Evolutionary conservation across 2,797 vertebrate genomes (phyloP).

Genomic region (Falco novaeseelandiae): DNA sequence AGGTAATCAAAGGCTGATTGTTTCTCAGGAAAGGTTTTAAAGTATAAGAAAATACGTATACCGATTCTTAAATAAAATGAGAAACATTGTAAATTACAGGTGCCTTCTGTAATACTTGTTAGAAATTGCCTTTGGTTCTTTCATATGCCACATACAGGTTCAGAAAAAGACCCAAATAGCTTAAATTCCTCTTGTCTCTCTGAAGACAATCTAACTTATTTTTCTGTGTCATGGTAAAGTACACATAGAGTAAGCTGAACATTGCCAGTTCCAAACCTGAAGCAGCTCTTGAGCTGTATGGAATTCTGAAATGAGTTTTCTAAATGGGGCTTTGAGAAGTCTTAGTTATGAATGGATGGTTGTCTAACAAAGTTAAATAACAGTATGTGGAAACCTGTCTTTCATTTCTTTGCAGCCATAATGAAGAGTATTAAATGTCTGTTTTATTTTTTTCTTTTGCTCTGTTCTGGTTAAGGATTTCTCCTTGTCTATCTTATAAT

Average conservation of each 20-base stretch:
- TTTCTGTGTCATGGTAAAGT: neutral
- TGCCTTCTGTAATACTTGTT: neutral
- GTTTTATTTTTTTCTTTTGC: neutral
- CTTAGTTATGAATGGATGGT: neutral
- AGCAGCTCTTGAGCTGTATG: neutral
- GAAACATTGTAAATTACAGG: neutral
- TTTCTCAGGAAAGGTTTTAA: neutral
- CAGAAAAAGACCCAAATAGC: neutral
- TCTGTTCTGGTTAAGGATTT: neutral
- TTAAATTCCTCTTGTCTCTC: neutral
- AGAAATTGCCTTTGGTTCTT: neutral
- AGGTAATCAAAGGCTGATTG: neutral
- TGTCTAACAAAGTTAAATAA: neutral
- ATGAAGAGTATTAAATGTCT: neutral
- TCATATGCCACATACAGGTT: neutral
- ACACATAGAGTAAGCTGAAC: accelerated
- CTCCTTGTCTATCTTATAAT: neutral
- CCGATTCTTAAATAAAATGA: neutral
- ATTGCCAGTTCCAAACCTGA: neutral
- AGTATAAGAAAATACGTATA: neutral
- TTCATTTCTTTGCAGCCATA: neutral
- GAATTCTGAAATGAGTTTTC: neutral
- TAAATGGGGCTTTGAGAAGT: neutral
- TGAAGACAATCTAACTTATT: neutral
- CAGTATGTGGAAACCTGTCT: neutral